A percentile compares a stretch with the other conserved stretches of the same genome.
These are phyloP conservation scores for Caracal caracal DNA, from an alignment of 2,113 vertebrate genomes.

Conservation along the genomic window DNA sequence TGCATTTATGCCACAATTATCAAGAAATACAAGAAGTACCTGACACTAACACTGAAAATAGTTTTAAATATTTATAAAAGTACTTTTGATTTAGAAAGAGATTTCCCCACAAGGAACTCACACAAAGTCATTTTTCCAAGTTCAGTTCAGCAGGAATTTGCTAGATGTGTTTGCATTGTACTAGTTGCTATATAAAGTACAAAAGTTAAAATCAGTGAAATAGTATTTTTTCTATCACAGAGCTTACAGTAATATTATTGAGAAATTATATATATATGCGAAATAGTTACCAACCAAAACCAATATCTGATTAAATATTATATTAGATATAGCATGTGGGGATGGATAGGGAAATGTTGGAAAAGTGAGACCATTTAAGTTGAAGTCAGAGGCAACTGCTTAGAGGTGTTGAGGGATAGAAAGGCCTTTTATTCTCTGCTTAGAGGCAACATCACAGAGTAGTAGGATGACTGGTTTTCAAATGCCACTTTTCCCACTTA, in stretches of 20 bases:
- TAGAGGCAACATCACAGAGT: neutral
- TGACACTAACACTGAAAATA: constrained; percentile 34
- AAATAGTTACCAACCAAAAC: neutral
- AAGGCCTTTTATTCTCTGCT: neutral
- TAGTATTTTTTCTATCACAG: neutral
- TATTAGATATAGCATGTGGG: neutral
- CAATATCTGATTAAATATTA: neutral
- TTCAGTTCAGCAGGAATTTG: neutral
- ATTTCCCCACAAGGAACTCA: neutral
- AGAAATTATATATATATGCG: neutral
- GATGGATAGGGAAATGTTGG: neutral
- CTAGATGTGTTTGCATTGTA: neutral
- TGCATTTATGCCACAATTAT: constrained; percentile 34
- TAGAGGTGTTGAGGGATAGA: rapidly evolving
- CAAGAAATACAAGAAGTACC: neutral
- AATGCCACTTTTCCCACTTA: neutral
- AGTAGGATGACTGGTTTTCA: neutral
- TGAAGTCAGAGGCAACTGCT: neutral
- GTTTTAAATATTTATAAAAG: constrained; percentile 49
- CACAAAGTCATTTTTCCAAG: neutral
- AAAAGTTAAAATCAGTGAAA: neutral
- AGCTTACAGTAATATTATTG: neutral
- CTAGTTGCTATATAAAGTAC: neutral
- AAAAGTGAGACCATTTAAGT: neutral
- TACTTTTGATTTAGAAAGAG: constrained; percentile 23